Percentiles rank a stretch among this genome's conserved stretches.
These are phyloP conservation scores for Corythaixoides concolor DNA, from an alignment of 2,113 vertebrate genomes.

Conservation along the genomic window DNA sequence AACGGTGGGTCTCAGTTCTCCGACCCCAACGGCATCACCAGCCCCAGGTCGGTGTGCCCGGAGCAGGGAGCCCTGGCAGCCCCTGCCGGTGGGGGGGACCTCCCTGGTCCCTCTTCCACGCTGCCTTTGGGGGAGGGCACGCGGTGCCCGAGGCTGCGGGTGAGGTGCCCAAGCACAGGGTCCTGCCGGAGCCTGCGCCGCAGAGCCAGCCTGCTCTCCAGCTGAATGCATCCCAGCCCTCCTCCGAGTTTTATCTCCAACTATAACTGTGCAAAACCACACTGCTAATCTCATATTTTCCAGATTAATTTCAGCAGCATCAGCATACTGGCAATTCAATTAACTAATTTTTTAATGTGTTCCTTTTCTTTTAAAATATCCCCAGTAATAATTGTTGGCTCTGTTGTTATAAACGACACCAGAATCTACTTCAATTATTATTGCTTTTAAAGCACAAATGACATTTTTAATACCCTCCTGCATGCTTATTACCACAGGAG, in stretches of 20 bases:
- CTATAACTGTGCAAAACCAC: not conserved
- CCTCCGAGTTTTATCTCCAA: not conserved
- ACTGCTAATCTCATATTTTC: not conserved
- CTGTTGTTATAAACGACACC: not conserved
- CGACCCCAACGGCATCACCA: no score
- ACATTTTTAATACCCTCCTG: conserved; percentile 27
- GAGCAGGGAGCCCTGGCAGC: not conserved
- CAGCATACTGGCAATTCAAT: conserved; percentile 6
- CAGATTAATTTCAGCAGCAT: not conserved
- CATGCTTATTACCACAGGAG: conserved; percentile 23
- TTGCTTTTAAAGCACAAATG: conserved; percentile 10
- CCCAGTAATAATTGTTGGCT: not conserved
- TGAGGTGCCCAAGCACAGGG: no score
- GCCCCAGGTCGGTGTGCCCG: no score
- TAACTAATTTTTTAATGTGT: conserved; percentile 20
- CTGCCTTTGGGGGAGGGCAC: not conserved
- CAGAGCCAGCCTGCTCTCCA: not conserved
- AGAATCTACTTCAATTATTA: conserved; percentile 43
- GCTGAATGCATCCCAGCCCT: not conserved
- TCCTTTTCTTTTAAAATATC: conserved; percentile 25
- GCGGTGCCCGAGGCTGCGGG: accelerated
- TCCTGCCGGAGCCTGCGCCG: accelerated
- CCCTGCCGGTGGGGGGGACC: no score
- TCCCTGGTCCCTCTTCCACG: accelerated
- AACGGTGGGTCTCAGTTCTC: no score